Evolutionary conservation across 2,888 invertebrate species (phyloP).

Genomic region (Helicoverpa assulta): DNA sequence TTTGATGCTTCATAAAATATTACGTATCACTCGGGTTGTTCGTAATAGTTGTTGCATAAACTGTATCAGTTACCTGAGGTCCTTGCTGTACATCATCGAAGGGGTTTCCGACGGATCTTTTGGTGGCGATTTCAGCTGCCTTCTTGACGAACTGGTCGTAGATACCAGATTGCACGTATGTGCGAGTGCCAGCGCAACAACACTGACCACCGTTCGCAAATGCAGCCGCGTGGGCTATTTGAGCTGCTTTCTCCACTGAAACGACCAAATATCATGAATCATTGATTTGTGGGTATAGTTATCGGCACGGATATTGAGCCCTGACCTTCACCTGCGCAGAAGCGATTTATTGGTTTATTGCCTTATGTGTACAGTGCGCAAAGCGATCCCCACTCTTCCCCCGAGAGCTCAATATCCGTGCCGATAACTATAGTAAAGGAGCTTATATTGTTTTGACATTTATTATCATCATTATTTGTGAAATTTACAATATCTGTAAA

Average conservation of each 20-base stretch:
- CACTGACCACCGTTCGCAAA: slow-evolving; percentile 86
- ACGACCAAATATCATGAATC: neutral
- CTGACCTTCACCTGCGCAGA: no score
- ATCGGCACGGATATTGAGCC: no score
- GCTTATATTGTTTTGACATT: no score
- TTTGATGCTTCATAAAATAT: neutral
- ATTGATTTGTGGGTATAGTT: no score
- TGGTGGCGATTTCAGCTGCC: slow-evolving; percentile 92
- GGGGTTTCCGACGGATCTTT: slow-evolving; percentile 95
- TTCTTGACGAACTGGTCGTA: slow-evolving; percentile 96
- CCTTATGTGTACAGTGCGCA: no score
- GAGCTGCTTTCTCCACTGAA: slow-evolving; percentile 84
- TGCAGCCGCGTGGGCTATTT: slow-evolving; percentile 83
- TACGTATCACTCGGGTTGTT: neutral
- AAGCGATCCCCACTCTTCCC: no score
- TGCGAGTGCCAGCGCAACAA: slow-evolving; percentile 95
- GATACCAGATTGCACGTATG: slow-evolving; percentile 96
- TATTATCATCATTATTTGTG: no score
- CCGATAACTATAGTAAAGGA: no score
- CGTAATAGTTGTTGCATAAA: neutral
- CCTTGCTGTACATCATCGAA: slow-evolving; percentile 94
- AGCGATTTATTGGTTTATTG: no score
- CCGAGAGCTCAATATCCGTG: no score
- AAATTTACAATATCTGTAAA: no score
- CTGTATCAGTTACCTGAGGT: slow-evolving; percentile 92